Base-by-base conservation (phyloP, 2,797 vertebrate genomes). In the Amblyopsis hoosieri region DNA sequence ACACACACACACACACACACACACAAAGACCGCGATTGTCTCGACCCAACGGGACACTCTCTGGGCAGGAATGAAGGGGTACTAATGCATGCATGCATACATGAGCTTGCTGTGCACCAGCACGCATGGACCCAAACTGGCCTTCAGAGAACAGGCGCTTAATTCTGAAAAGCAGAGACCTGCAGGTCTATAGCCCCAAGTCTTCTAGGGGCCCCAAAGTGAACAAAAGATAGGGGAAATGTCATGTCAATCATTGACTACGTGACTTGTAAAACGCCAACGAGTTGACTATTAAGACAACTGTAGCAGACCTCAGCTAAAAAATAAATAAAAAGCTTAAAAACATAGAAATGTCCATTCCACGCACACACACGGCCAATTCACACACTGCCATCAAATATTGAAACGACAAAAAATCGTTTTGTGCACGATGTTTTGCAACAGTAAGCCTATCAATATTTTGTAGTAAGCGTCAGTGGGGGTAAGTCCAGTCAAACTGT, bases 11-110 rank as follows among this genome's bases (percentile, higher is more conserved):
- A 84, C 80, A 81, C 84, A 82, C 76, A 71, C 60, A 58, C 68
- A 69, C 79, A 86, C 88, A 89, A 85, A 88, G 84, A 70, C 81
- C 62, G 68, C 75, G 71, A 84, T 87, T 88, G 88, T 90, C 70
- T 82, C 76, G 69, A 75, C 67, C 23, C 80, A 78, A 76, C 78
- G 80, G 85, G 85, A 73, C 67, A 79, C 76, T 83, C 66, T 66
- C 62, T 81, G 80, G 81, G 79, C 74, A 59, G 77, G 70, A 88
- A 70, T 77, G 84, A 82, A 81, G 78, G 78, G 80, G 75, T 72
- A 79, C 37, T 11, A 69, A 57, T 11, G 14, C 79, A 79, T 11
- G 14, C 79, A 79, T 5, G 50, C 75, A 80, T 77, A 73, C 73
- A 78, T 61, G 60, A 72, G 74, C 78, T 75, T 60, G 61, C 67